Conservation (phyloP, 2,113 vertebrate genomes). For the Macaca fascicularis region T2T-MFA8v1.1 NC_088376.1:164600501-164601000, state of each 20-base stretch:
- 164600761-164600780: background rate
- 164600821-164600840: conserved; percentile 4
- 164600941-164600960: background rate
- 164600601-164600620: conserved; percentile 12
- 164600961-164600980: conserved; percentile 30
- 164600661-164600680: conserved; percentile 20
- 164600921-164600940: conserved; percentile 6
- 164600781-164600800: background rate
- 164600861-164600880: background rate
- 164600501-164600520: conserved; percentile 35
- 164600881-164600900: conserved; percentile 47
- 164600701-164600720: background rate
- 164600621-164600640: conserved; percentile 38
- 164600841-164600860: background rate
- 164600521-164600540: conserved; percentile 42
- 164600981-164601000: background rate
- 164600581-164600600: conserved; percentile 47
- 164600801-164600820: conserved; percentile 8
- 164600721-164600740: conserved; percentile 22
- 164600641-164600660: conserved; percentile 49
- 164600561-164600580: conserved; percentile 68
- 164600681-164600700: conserved; percentile 46
- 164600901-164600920: background rate
- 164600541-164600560: conserved; percentile 45
- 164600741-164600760: background rate